Conservation (phyloP, 2,113 vertebrate genomes). For the Megaceryle maxima region DNA sequence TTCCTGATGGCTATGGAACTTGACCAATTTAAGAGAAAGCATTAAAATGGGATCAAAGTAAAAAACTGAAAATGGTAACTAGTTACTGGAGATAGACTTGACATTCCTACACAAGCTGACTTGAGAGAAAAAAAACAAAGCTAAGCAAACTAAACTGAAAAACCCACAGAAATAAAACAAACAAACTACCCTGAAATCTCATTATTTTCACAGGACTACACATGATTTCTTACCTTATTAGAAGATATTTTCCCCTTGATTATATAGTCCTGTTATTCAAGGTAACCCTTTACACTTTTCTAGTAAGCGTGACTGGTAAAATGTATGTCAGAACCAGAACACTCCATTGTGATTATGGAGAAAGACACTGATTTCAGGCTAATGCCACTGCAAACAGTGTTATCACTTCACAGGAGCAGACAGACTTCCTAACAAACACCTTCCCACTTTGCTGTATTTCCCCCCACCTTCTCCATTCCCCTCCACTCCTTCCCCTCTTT, state of each 20-base stretch:
- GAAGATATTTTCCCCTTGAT: not conserved
- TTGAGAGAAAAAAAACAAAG: not conserved
- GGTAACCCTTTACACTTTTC: not conserved
- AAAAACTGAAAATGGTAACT: not conserved
- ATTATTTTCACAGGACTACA: not conserved
- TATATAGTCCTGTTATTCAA: not conserved
- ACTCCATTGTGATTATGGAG: not conserved
- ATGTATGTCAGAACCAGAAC: not conserved
- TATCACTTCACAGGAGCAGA: not conserved
- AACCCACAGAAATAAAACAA: not conserved
- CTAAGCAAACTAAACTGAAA: not conserved
- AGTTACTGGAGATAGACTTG: not conserved
- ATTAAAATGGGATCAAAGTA: not conserved
- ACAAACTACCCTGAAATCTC: not conserved
- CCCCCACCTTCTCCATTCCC: not conserved
- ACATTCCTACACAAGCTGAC: not conserved
- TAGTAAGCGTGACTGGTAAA: not conserved
- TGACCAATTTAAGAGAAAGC: not conserved
- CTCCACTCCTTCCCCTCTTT: not conserved
- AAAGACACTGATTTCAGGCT: not conserved
- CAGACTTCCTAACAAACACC: not conserved
- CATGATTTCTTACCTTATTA: not conserved
- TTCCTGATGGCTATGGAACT: not conserved
- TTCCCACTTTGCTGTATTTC: not conserved
- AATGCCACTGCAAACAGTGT: not conserved